Evolutionary conservation across 2,113 vertebrate genomes (phyloP).

Genomic region (Tragelaphus buxtoni): DNA sequence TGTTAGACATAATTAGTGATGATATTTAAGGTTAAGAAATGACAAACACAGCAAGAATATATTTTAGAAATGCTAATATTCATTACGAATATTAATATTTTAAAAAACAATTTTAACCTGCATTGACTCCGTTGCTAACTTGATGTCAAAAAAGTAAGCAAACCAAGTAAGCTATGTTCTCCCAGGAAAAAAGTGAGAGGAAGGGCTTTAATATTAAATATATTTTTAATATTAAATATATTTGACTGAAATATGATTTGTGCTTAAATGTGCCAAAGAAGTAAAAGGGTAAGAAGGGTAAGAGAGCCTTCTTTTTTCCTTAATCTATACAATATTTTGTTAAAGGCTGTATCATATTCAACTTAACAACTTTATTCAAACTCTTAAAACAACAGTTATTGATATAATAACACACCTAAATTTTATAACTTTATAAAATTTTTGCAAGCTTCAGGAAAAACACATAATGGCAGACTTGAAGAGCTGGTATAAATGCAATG

Average conservation of each 20-base stretch:
- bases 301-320: neutral
- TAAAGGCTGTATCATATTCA: neutral
- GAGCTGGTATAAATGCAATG: neutral
- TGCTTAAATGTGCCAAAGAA: neutral
- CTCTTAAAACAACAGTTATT: slow-evolving; percentile 1
- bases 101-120: slow-evolving; percentile 10
- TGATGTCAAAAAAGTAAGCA: neutral
- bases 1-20: neutral
- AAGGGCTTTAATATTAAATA: neutral
- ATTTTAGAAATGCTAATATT: slow-evolving; percentile 31
- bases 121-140: slow-evolving; percentile 5
- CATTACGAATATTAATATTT: slow-evolving; percentile 13
- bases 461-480: neutral
- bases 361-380: neutral
- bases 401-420: neutral
- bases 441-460: slow-evolving; percentile 26
- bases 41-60: neutral
- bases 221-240: neutral
- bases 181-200: slow-evolving; percentile 7
- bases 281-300: neutral
- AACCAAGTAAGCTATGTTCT: neutral
- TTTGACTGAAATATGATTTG: slow-evolving; percentile 7
- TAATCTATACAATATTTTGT: neutral
- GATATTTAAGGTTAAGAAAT: slow-evolving; percentile 39
- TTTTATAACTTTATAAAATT: slow-evolving; percentile 36